Evolutionary conservation across 2,113 vertebrate genomes (phyloP), one percentile per base, ranked within the genome.

Genomic region (Chloropsis hardwickii): DNA sequence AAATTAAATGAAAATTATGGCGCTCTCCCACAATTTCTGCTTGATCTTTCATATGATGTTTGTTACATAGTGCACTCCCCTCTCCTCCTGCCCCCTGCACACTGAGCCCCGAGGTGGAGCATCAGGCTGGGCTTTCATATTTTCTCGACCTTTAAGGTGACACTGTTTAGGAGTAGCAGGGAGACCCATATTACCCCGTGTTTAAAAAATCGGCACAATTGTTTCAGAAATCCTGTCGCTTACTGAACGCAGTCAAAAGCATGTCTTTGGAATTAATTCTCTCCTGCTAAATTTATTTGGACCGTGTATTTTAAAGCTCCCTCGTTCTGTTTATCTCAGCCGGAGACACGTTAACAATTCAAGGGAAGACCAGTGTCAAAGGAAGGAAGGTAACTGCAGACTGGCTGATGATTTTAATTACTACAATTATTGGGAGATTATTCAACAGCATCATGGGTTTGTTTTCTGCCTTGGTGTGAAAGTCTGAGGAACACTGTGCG

Each of bases 401-500:
- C 96, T 88, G 90, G 93, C 64, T 97, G 98, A 98, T 98, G 97
- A 97, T 97, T 98, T 98, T 98, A 98, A 98, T 98, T 97, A 97
- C 98, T 97, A 97, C 98, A 97, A 97, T 98, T 98, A 98, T 97
- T 97, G 97, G 87, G 80, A 97, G 97, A 98, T 98, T 98, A 98
- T 98, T 98, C 97, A 94, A 95, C 97, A 96, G 96, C 97, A 95
- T 90, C 97, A 78, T 73, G 50, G 97, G 83, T 97, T 97, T 98
- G 97, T 97, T 98, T 98, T 97, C 95, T 96, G 97, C 95, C 91
- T 94, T 78, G 84, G 87, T 87, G 65, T 81, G 92, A 85, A 95
- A 95, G 97, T 90, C 95, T 95, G 94, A 83, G 90, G 96, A 95
- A 45, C 79, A 33, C 10, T 88, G 40, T 20, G 14, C 50, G 88